Conservation (phyloP, 2,797 vertebrate genomes). For the Aeoliscus strigatus region DNA sequence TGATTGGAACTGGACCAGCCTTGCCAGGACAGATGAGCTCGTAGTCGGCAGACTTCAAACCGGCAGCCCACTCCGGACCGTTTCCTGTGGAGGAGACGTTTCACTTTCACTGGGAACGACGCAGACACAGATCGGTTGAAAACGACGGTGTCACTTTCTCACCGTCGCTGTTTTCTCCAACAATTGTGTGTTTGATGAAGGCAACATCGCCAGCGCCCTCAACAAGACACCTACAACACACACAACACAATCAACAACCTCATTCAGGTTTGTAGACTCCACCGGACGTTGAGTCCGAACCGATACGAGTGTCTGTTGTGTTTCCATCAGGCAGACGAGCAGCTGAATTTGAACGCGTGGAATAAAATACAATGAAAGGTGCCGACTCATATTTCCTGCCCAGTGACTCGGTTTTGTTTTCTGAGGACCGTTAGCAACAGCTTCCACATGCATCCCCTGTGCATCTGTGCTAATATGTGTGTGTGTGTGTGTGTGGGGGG, state of each 20-base stretch:
- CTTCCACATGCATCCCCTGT: no score
- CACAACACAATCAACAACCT: constrained; percentile 7
- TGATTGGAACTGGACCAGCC: constrained; percentile 50
- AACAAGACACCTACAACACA: constrained; percentile 68
- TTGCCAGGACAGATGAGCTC: constrained; percentile 77
- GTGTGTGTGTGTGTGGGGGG: no score
- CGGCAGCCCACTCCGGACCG: constrained; percentile 42
- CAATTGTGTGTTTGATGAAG: constrained; percentile 71
- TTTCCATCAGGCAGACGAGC: no score
- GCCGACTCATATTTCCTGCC: no score
- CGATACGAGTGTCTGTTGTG: no score
- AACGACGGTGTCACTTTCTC: constrained; percentile 22
- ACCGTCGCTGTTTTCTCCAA: constrained; percentile 64
- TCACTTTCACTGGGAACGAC: background rate
- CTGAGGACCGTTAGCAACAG: no score
- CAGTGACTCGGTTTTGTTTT: no score
- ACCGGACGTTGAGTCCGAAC: no score
- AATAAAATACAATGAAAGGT: no score
- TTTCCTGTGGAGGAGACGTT: constrained; percentile 21
- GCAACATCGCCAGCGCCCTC: constrained; percentile 71
- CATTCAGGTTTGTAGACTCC: constrained; percentile 74
- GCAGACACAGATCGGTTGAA: background rate
- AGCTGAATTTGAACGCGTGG: no score
- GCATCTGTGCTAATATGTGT: no score
- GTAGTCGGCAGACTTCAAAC: constrained; percentile 50